Evolutionary conservation across 2,888 invertebrate genomes (phyloP).

Genomic region (Sclerodermus sp.): DNA sequence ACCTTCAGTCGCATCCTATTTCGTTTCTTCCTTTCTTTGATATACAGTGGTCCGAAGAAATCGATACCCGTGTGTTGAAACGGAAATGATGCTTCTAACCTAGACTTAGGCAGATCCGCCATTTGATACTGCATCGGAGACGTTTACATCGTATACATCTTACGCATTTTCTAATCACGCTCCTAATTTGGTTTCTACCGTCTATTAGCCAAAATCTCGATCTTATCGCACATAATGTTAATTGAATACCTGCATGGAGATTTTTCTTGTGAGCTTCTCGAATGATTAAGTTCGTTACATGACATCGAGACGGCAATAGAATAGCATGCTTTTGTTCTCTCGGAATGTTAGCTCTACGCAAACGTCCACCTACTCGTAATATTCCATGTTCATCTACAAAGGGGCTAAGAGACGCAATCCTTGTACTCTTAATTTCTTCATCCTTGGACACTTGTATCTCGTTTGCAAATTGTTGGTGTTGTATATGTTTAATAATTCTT

Average conservation of each 20-base stretch:
- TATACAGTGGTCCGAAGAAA: constrained; percentile 15
- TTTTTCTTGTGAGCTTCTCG: constrained; percentile 7
- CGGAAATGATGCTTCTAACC: constrained; percentile 7
- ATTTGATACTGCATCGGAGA: constrained; percentile 4
- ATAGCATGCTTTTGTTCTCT: constrained; percentile 16
- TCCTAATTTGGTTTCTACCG: constrained; percentile 11
- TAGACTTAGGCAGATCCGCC: constrained; percentile 14
- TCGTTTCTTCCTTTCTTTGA: constrained; percentile 17
- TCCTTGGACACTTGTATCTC: no score
- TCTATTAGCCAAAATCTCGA: constrained; percentile 20
- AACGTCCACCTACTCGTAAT: constrained; percentile 18
- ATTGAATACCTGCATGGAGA: constrained; percentile 16
- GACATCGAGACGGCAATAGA: constrained; percentile 9
- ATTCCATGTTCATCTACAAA: constrained; percentile 8
- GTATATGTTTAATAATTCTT: not conserved
- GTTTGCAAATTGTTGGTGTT: not conserved
- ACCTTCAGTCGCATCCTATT: constrained; percentile 12
- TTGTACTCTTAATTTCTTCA: not conserved
- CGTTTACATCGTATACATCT: constrained; percentile 12
- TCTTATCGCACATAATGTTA: constrained; percentile 16
- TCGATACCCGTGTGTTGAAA: constrained; percentile 12
- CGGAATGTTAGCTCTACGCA: constrained; percentile 11
- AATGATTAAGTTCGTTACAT: constrained; percentile 16
- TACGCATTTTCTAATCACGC: constrained; percentile 13
- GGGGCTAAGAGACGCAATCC: not conserved